Evolutionary conservation across 2,797 vertebrate genomes (phyloP), one percentile per base, ranked within the genome.

Genomic region (Hemibagrus guttatus): DNA sequence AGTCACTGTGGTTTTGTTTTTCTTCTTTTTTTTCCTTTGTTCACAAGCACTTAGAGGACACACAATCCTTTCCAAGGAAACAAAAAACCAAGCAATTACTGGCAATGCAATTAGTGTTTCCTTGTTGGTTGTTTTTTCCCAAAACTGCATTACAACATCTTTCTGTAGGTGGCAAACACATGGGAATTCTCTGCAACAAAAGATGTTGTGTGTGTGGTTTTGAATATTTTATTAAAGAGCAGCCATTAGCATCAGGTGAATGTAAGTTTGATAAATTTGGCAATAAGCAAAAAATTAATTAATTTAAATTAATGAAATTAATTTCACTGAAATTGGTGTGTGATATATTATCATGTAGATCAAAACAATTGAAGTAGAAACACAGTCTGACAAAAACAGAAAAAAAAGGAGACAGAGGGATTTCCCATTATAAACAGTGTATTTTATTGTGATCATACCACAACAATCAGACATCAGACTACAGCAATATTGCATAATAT

Each of bases 51-150:
- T 84, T 87, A 66, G 64, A 68, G 31, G 12, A 85, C 11, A 85
- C 28, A n/a, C 54, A 81, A 74, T 63, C 14, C 69, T 23, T 28
- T 82, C n/a, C 35, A 49, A 72, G 72, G 81, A 58, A 46, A 23
- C 74, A n/a, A 52, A 64, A 61, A 28, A 69, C 42, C 59, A 83
- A 82, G 69, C 35, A 71, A 76, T 72, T 85, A 85, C 49, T 81
- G 81, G 54, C 71, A 84, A 46, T 83, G 58, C 85, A 87, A 87
- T 89, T 72, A 85, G 58, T 81, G 82, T 68, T 74, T 83, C 9
- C 14, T n/a, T 81, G 21, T 61, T 81, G 35, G 23, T 4, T 17
- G 12, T 56, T 58, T 63, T 83, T 42, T 71, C 26, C 6, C 2
- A 1, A 42, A 81, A 8, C 19, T 12, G 12, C 59, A 75, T 83